These are phyloP conservation scores for Ridgeia piscesae DNA, from an alignment of 1,140 invertebrate species.

Conservation along the genomic window DNA sequence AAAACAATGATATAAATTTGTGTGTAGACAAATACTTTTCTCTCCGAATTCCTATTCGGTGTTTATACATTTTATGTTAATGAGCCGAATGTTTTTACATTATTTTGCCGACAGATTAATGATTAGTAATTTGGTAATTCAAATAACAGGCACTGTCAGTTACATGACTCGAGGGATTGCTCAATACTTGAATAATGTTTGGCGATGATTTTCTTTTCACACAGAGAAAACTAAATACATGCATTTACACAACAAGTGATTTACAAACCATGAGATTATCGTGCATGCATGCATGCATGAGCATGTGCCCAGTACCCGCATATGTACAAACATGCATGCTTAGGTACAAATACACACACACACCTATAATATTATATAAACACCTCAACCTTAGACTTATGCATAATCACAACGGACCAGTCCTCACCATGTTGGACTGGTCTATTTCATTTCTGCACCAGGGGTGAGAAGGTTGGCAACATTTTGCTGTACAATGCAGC, in stretches of 20 bases:
- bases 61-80: background rate
- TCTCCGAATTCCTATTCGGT: background rate
- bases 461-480: background rate
- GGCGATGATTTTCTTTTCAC: background rate
- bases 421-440: background rate
- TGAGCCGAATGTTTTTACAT: background rate
- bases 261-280: background rate
- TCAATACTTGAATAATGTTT: background rate
- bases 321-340: background rate
- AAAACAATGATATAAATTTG: background rate
- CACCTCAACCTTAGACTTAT: background rate
- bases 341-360: background rate
- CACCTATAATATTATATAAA: background rate
- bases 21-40: background rate
- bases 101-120: background rate
- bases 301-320: background rate
- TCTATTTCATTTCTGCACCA: background rate
- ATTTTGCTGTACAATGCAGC: background rate
- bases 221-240: background rate
- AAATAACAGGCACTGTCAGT: background rate
- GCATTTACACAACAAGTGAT: background rate
- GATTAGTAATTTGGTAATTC: background rate
- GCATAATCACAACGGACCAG: background rate
- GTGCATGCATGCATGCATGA: background rate
- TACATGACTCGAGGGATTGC: background rate